Base-by-base conservation (phyloP, 2,888 invertebrate genomes). In the Rhagium mordax region DNA sequence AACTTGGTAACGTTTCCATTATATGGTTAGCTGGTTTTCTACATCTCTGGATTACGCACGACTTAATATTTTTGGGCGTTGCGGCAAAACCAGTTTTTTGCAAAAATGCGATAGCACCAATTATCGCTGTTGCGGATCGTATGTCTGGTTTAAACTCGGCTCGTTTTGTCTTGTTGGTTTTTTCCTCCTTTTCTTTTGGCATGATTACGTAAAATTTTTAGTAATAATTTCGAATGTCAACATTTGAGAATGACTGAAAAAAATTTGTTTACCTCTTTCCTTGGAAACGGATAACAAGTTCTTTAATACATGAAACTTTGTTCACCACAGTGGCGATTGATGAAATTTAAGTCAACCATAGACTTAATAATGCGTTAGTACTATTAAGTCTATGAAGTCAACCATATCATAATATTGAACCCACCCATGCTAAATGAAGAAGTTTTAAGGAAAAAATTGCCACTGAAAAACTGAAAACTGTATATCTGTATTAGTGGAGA, bases 41-140 rank as follows among this genome's bases (percentile, higher is more conserved):
- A 27, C 74, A 77, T 61, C 76, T 72, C 48, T 80, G 77, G 7
- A 29, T 6, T n/a, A 82, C 79, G 57, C 76, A 79, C 20, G 48
- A 66, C 27, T 74, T 81, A 69, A 83, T 81, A 33, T 76, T 77
- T 62, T 68, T 78, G 5, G 75, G 21, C 1, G 71, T 70, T 8
- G 76, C 78, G 15, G 64, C 70, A 16, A 77, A 66, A 3, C 78
- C 77, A 4, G 76, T 48, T 64, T 76, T 79, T 55, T 83, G 81
- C 29, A 83, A 70, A 68, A 78, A 77, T 0, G 79, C 78, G 18
- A 81, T 75, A 18, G 81, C 78, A 6, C 77, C 74, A 13, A 81
- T 73, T 8, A 81, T 72, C 3, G 79, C 77, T 13, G 77, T 77
- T 13, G 79, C 79, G 0, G 77, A 51, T 47, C 77, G 72, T n/a